Percentiles rank a stretch among this genome's conserved stretches.
Conservation (phyloP, 2,888 invertebrate genomes). For the Rugalucina vietnamica region DNA sequence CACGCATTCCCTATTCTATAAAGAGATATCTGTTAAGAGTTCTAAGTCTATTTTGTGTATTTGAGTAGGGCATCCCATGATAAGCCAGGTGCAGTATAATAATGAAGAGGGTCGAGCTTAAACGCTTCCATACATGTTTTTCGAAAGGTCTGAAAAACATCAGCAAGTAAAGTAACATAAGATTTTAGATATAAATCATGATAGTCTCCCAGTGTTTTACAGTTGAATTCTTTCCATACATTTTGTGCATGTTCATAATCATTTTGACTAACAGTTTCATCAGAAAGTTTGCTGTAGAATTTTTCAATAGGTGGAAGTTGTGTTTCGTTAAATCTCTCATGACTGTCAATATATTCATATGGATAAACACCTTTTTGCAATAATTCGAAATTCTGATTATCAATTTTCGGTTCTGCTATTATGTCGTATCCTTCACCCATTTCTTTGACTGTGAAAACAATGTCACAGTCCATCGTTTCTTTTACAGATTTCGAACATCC, state of each 20-base stretch:
- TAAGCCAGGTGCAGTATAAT: constrained; percentile 76
- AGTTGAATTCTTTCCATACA: constrained; percentile 58
- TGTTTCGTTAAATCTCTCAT: constrained; percentile 15
- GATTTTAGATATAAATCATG: constrained; percentile 57
- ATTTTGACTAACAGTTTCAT: constrained; percentile 5
- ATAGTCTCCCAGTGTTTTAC: constrained; percentile 61
- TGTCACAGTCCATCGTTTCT: background rate
- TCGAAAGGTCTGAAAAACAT: constrained; percentile 79
- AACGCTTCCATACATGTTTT: constrained; percentile 63
- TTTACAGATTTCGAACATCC: constrained; percentile 19
- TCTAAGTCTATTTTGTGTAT: constrained; percentile 70
- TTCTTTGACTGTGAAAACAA: constrained; percentile 25
- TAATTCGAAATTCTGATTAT: background rate
- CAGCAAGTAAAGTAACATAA: constrained; percentile 71
- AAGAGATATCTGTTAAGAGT: constrained; percentile 71
- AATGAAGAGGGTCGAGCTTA: constrained; percentile 72
- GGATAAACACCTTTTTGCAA: constrained; percentile 1
- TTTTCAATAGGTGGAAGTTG: constrained; percentile 1
- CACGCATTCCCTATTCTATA: constrained; percentile 59
- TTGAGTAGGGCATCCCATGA: constrained; percentile 54
- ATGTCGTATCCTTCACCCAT: constrained; percentile 16
- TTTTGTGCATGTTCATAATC: constrained; percentile 11
- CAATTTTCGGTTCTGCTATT: background rate
- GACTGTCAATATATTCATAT: constrained; percentile 11
- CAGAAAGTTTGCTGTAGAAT: background rate